Evolutionary conservation across 2,888 invertebrate genomes (phyloP), one percentile per base, ranked within the genome.

Genomic region (Anthrax anthrax): DNA sequence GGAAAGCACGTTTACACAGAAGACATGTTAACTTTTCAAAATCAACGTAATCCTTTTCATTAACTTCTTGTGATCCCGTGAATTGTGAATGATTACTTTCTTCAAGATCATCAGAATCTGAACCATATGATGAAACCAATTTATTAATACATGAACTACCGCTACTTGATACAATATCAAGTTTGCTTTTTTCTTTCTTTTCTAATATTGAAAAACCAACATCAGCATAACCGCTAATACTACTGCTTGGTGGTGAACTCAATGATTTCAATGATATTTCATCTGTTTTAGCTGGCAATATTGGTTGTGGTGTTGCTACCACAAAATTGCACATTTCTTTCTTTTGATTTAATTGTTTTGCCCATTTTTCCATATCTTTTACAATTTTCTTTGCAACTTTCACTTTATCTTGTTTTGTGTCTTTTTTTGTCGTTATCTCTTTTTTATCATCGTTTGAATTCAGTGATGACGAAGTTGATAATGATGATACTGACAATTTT

Each of bases 341-440:
- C 70, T 92, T 92, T 64, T 96, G 95, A 64, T 97, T 97, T 52
- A 96, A 71, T 13, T 90, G 90, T 58, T 96, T 90, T 0, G 97
- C 98, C 98, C 98, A 98, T 46, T 77, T 67, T 52, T 77, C 78
- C 78, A 78, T 77, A 55, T 77, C 83, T 71, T 96, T 96, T 0
- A 95, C 95, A 55, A 96, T 95, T 67, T 94, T 92, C 64, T 96
- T 95, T 6, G 96, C 96, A 13, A 92, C 91, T 70, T 95, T 95
- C 0, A 92, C 94, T 71, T 95, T 94, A 57, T 94, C 94, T 50
- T 86, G 87, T 57, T 88, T 88, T 40, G 76, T 80, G 55, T 77
- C 80, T 65, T 80, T 80, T 52, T 69, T 72, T 57, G 72, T 72
- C 1, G 57, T 56, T n/a, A n/a, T n/a, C 50, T 72, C 70, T 51